These are phyloP conservation scores for Geococcyx californianus DNA, from an alignment of 2,113 vertebrate genomes.

Conservation along the genomic window DNA sequence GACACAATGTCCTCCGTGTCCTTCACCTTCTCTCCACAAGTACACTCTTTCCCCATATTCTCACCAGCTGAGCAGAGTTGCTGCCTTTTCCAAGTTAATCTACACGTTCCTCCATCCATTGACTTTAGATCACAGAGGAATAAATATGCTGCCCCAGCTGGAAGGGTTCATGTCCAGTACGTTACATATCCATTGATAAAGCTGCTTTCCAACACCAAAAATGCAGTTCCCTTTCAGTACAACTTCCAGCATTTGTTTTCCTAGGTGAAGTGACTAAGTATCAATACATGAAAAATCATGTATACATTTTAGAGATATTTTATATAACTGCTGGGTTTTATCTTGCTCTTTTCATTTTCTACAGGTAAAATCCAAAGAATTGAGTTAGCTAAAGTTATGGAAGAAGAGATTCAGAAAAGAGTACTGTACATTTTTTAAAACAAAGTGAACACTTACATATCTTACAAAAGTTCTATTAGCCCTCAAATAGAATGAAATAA, in stretches of 20 bases:
- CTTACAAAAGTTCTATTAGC: not conserved
- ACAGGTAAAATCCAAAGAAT: not conserved
- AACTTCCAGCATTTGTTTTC: not conserved
- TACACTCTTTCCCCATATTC: not conserved
- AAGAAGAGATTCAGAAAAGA: not conserved
- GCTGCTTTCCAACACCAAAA: not conserved
- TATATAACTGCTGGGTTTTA: not conserved
- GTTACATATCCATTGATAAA: fast-evolving
- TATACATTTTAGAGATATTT: not conserved
- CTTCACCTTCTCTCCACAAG: fast-evolving
- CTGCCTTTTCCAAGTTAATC: not conserved
- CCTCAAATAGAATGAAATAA: not conserved
- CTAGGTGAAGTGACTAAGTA: not conserved
- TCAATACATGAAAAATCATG: not conserved
- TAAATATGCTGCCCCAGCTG: not conserved
- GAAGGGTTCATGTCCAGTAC: not conserved
- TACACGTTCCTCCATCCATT: not conserved
- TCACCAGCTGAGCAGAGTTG: not conserved
- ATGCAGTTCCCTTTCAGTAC: not conserved
- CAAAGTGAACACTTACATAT: not conserved
- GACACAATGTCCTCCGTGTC: fast-evolving
- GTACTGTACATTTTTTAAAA: not conserved
- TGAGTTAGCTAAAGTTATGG: not conserved
- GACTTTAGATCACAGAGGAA: not conserved
- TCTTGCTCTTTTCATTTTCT: not conserved